Base-by-base conservation (phyloP, 2,113 vertebrate genomes). In the Calidris pygmaea region DNA sequence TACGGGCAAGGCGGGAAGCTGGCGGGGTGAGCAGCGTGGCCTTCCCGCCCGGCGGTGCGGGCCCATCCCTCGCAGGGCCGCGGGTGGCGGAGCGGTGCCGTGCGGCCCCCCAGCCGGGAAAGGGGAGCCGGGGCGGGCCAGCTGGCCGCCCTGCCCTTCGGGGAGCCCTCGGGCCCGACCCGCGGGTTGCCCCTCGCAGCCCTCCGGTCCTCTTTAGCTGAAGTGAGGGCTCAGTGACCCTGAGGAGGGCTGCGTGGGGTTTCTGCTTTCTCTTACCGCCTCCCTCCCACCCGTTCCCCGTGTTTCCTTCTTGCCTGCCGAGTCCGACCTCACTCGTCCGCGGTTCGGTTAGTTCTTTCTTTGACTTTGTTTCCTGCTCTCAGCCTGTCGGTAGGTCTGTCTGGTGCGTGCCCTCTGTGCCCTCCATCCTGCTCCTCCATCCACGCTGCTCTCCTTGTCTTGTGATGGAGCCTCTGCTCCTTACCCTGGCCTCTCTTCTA, bases 301-400 rank as follows among this genome's bases (percentile, higher is more conserved):
- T 3, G 3, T 14, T 27, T 62, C 23, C 19, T 34, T 47, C n/a
- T 9, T 12, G 10, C 23, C 13, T 5, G 24, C 67, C 3, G 56
- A 19, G 3, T 6, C 34, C 34, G 8, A 18, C 43, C 55, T 47
- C 0, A 17, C 50, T 9, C 19, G 17, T 16, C 34, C 5, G 20
- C 58, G 19, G 34, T 4, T 52, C 4, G 23, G 15, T 18, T 27
- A 1, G 26, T 20, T 24, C 16, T 43, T 21, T 7, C 20, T 12
- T 68, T 23, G 2, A 5, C 53, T 47, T 5, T 2, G 9, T 55
- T 76, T 53, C 17, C 50, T 26, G 32, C 41, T 8, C 17, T 26
- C 22, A 0, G 0, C 8, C 29, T 8, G 13, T 7, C 0, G 35
- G 1, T 8, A 6, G 30, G n/a, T 3, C 22, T 4, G 27, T 2